Conservation (phyloP, 2,797 vertebrate species). For the Pangasius sanitwongsei region DNA sequence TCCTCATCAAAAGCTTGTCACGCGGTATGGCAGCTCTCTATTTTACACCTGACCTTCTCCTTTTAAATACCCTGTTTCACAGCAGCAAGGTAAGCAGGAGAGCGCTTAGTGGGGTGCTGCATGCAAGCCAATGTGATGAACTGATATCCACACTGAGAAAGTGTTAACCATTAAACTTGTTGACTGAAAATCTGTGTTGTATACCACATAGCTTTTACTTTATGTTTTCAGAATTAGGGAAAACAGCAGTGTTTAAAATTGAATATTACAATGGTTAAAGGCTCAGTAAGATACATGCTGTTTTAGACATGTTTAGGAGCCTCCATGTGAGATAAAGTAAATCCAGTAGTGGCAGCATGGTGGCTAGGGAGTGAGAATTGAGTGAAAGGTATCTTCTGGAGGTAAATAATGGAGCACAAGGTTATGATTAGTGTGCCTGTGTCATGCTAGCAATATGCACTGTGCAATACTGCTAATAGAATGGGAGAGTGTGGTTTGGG, state of each 20-base stretch:
- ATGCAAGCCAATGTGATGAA: constrained; percentile 46
- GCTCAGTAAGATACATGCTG: neutral
- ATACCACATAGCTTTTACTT: neutral
- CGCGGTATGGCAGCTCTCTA: constrained; percentile 65
- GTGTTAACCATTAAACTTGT: neutral
- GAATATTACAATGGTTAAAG: neutral
- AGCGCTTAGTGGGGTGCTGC: constrained; percentile 52
- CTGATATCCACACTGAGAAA: constrained; percentile 14
- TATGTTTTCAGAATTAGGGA: neutral
- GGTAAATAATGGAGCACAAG: neutral
- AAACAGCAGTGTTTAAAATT: neutral
- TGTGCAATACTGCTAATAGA: neutral
- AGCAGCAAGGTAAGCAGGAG: constrained; percentile 66
- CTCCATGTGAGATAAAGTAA: neutral
- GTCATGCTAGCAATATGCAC: constrained; percentile 3
- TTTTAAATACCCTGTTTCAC: constrained; percentile 74
- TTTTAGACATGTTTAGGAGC: neutral
- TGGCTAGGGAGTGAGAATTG: neutral
- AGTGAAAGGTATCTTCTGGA: neutral
- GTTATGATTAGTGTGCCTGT: constrained; percentile 1
- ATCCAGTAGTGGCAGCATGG: neutral
- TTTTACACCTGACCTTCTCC: constrained; percentile 76
- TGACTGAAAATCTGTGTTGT: neutral
- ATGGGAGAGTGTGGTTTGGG: neutral
- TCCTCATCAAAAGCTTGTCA: constrained; percentile 71